Evolutionary conservation across 1,140 invertebrate genomes (phyloP), one percentile per base, ranked within the genome.

Genomic region (Oryzaephilus surinamensis): DNA sequence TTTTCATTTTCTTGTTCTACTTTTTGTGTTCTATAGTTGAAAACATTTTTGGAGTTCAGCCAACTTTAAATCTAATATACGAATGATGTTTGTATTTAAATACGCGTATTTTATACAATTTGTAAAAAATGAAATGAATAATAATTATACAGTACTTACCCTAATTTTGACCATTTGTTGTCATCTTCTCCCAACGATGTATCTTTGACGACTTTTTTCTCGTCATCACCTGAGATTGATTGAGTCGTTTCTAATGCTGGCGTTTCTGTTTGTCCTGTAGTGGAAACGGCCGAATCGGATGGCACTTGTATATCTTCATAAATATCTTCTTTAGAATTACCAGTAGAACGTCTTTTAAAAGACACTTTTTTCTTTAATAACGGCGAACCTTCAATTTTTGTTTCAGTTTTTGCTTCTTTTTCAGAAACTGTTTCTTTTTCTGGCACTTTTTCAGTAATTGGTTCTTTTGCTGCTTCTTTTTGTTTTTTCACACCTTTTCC

Each of bases 301-400:
- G 41, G 48, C 13, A 63, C 55, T 32, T 64, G 62, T 6, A 64
- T 56, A 37, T 70, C 66, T 41, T 67, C 63, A 27, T 58, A 53
- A 34, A 46, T 46, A 16, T 41, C 45, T 19, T 55, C 41, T 42
- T 44, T 45, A 4, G 32, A 29, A 6, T 32, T 24, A 35, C 49
- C 35, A 14, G 21, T 57, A 12, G 60, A 40, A 41, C 36, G 29
- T 38, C 43, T 41, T 51, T 54, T 65, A 58, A 51, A 71, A 38
- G 37, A 66, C 48, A 52, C 55, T 41, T 51, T 64, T 55, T 52
- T 70, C 61, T 58, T 71, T 57, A 42, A 47, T 34, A 35, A 62
- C 33, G 58, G 65, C 51, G 65, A 67, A 27, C 18, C 20, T 6
- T 41, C 43, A 6, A 29, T 14, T 28, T 55, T 55, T 14, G 45